Base-by-base conservation (phyloP, 1,140 invertebrate species). In the Cotesia chilonis region DNA sequence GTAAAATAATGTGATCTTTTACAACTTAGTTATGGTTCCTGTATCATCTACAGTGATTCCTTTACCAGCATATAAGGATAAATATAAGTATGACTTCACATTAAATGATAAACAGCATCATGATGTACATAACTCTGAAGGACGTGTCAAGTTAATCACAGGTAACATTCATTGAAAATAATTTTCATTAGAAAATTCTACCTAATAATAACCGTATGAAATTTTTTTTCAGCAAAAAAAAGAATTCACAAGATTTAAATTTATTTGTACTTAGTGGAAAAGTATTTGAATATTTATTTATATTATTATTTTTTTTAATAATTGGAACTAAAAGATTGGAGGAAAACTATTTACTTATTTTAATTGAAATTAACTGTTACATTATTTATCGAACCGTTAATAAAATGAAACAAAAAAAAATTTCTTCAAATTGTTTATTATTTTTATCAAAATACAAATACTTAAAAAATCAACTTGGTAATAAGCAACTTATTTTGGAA, bases 31-130 rank as follows among this genome's bases (percentile, higher is more conserved):
- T 76, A 85, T 91, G 74, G 85, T 91, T 59, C 85, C 90, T 3
- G 89, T 91, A 2, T 91, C 90, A 0, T 91, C 90, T 1, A 91
- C 90, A 0, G 90, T 91, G 1, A 91, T 91, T 68, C 90, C 90
- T 12, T 73, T 91, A 10, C 88, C 89, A 0, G 87, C 89, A 20
- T 90, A 91, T 74, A 89, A 90, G 80, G 88, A 90, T 36, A 82
- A 79, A 35, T 84, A 82, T 52, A 76, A 78, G 28, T 78, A 83
- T 20, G 81, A 79, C 5, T 79, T 84, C 51, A 28, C 77, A 55
- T 77, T 81, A 10, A 84, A 83, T 63, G 80, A 80, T 67, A 85
- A 85, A 14, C 84, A 85, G 57, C 36, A 79, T 10, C 80, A 81
- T 68, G 78, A 77, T 0, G 78, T 78, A 0, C 81, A 78, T 57